A percentile compares a stretch with the other conserved stretches of the same genome.
Evolutionary conservation across 53 echinoderm and acorn worm genomes (phyloP).

Genomic region (Antedon mediterranea): DNA sequence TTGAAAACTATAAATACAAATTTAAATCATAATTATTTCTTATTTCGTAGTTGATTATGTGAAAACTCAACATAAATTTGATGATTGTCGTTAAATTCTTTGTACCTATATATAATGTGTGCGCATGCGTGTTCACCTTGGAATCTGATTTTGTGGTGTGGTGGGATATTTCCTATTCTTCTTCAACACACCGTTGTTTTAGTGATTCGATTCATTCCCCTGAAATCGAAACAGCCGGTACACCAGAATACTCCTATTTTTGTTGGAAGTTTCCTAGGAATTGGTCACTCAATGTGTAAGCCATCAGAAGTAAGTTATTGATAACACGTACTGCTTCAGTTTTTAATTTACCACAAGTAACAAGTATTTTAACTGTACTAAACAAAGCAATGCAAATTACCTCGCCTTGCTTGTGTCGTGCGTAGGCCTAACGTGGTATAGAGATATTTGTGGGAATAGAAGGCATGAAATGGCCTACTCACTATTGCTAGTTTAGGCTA

Average conservation of each 20-base stretch:
- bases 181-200: background rate
- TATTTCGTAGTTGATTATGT: background rate
- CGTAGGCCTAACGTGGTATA: too few species aligned
- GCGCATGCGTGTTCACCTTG: background rate
- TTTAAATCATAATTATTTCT: background rate
- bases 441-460: too few species aligned
- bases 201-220: background rate
- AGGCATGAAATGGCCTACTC: too few species aligned
- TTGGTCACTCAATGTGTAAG: conserved; percentile 43
- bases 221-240: background rate
- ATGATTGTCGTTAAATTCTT: background rate
- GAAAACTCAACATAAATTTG: background rate
- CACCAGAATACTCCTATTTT: conserved; percentile 8
- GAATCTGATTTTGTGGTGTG: background rate
- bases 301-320: conserved; percentile 31
- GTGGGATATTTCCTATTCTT: background rate
- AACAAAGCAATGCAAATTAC: too few species aligned
- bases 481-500: too few species aligned
- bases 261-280: conserved; percentile 25
- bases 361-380: too few species aligned
- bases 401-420: too few species aligned
- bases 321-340: background rate
- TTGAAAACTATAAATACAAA: too few species aligned
- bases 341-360: background rate
- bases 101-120: background rate